Evolutionary conservation across 2,797 vertebrate genomes (phyloP).

Genomic region (Balearica regulorum): DNA sequence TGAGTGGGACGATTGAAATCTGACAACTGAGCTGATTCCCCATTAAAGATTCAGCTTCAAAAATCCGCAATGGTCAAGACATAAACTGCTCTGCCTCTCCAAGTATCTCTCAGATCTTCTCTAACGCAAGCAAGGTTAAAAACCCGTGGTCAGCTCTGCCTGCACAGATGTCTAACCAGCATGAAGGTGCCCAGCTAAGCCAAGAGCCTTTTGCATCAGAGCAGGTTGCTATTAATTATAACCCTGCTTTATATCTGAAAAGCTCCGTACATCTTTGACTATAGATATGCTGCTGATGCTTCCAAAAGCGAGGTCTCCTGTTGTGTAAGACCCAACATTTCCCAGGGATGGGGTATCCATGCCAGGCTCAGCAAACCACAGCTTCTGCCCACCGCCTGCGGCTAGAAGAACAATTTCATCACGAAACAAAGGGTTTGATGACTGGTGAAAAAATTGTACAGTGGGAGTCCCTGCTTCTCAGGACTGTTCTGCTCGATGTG

Average conservation of each 20-base stretch:
- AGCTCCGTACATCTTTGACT: background rate
- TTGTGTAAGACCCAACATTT: background rate
- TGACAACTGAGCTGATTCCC: background rate
- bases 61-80: background rate
- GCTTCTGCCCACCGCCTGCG: background rate
- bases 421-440: background rate
- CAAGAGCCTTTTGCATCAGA: background rate
- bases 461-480: background rate
- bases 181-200: background rate
- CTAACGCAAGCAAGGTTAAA: background rate
- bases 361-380: background rate
- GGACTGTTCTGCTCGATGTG: background rate
- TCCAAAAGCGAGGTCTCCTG: background rate
- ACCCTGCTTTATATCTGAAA: background rate
- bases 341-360: background rate
- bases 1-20: background rate
- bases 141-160: background rate
- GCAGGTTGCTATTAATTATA: background rate
- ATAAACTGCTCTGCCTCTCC: background rate
- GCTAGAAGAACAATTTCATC: background rate
- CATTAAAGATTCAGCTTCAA: background rate
- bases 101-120: background rate
- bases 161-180: constrained; percentile 35
- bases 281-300: background rate
- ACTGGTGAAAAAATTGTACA: background rate